Evolutionary conservation across 2,888 invertebrate genomes (phyloP).

Genomic region (Chelonus formosanus): DNA sequence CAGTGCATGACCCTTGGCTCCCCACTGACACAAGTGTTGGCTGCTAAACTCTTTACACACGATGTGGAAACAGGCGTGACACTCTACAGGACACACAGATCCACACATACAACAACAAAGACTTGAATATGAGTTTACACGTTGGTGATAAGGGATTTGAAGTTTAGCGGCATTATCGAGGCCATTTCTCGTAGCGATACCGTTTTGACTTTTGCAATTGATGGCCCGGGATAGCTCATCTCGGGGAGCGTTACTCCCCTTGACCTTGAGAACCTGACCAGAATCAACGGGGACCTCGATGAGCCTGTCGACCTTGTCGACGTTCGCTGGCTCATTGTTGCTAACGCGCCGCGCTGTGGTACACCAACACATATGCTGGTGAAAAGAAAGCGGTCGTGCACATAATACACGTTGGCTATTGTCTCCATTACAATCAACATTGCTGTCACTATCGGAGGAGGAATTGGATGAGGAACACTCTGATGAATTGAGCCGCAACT

Average conservation of each 20-base stretch:
- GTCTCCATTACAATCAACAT: slow-evolving; percentile 25
- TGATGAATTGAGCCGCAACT: slow-evolving; percentile 19
- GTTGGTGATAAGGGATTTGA: slow-evolving; percentile 1
- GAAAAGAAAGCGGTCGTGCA: slow-evolving; percentile 60
- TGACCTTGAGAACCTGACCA: slow-evolving; percentile 33
- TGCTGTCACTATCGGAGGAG: slow-evolving; percentile 8
- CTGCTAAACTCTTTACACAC: slow-evolving; percentile 66
- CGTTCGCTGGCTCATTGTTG: slow-evolving; percentile 20
- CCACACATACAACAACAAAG: slow-evolving; percentile 72
- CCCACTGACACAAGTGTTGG: slow-evolving; percentile 62
- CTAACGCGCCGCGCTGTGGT: slow-evolving; percentile 21
- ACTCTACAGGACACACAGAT: slow-evolving; percentile 72
- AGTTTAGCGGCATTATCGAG: slow-evolving; percentile 2
- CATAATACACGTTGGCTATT: slow-evolving; percentile 43
- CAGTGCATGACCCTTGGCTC: slow-evolving; percentile 57
- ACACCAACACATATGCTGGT: slow-evolving; percentile 61
- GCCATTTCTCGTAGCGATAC: slow-evolving; percentile 13
- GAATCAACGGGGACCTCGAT: slow-evolving; percentile 24
- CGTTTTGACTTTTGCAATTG: slow-evolving; percentile 36
- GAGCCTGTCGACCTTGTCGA: slow-evolving; percentile 21
- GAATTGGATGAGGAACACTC: slow-evolving; percentile 20
- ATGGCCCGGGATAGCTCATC: slow-evolving; percentile 11
- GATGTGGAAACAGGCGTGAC: slow-evolving; percentile 73
- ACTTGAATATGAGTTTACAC: slow-evolving; percentile 35
- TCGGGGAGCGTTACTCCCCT: slow-evolving; percentile 19